A percentile compares a stretch with the other conserved stretches of the same genome.
These are phyloP conservation scores for Sclerurus mexicanus DNA, from an alignment of 2,113 vertebrate genomes.

Conservation along the genomic window DNA sequence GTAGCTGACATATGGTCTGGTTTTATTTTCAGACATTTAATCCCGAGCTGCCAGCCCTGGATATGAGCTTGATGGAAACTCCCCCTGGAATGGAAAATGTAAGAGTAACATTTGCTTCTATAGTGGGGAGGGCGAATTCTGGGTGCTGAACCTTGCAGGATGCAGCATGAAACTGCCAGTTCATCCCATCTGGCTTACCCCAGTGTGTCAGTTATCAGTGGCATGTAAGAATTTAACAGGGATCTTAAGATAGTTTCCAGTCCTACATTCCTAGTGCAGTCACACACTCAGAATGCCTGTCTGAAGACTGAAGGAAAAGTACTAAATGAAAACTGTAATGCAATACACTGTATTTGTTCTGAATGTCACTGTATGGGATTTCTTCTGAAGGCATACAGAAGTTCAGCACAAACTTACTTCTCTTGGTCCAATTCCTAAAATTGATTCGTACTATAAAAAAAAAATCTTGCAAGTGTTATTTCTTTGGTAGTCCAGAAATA, in stretches of 20 bases:
- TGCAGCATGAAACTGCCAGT: not conserved
- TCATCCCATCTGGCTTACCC: not conserved
- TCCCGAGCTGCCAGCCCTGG: conserved; percentile 57
- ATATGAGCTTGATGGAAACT: conserved; percentile 31
- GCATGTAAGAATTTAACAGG: not conserved
- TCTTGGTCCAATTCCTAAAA: not conserved
- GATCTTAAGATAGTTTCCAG: not conserved
- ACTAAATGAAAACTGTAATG: not conserved
- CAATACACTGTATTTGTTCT: not conserved
- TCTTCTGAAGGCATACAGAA: not conserved
- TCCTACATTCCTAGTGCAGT: not conserved
- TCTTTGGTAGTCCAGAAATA: not conserved
- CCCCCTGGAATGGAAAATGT: conserved; percentile 49
- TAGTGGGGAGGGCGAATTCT: not conserved
- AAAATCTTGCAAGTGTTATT: not conserved
- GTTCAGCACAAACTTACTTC: not conserved
- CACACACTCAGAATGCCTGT: not conserved
- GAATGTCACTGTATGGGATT: not conserved
- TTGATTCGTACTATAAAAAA: not conserved
- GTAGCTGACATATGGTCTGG: not conserved
- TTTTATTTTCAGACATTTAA: conserved; percentile 51
- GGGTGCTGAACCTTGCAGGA: not conserved
- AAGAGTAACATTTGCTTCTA: not conserved
- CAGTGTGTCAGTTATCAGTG: not conserved
- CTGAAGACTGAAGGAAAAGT: not conserved